Conservation (phyloP, 2,797 vertebrate species). For the Gadopsis bispinosus region DNA sequence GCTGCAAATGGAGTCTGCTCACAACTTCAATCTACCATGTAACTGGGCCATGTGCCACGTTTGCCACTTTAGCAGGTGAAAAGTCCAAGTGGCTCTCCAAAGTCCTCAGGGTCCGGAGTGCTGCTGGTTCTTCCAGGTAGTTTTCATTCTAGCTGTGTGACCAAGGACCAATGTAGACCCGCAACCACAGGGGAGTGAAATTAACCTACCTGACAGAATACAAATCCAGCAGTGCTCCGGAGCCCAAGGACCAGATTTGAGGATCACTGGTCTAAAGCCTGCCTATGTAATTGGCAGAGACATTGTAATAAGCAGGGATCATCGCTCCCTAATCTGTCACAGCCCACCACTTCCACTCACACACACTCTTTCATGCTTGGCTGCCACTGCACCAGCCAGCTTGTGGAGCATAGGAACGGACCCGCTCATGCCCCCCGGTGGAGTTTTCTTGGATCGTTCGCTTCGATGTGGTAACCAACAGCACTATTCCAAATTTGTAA, state of each 20-base stretch:
- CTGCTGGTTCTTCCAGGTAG: slow-evolving; percentile 46
- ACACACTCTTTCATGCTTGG: slow-evolving; percentile 63
- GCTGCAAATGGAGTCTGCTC: background rate
- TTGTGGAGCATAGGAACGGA: slow-evolving; percentile 40
- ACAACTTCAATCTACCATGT: slow-evolving; percentile 7
- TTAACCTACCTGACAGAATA: slow-evolving; percentile 68
- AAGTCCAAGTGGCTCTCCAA: slow-evolving; percentile 55
- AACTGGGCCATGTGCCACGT: slow-evolving; percentile 30
- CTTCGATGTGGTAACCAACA: slow-evolving; percentile 34
- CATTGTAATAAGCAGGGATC: slow-evolving; percentile 81
- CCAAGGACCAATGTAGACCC: slow-evolving; percentile 56
- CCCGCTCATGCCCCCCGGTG: slow-evolving; percentile 42
- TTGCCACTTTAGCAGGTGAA: slow-evolving; percentile 43
- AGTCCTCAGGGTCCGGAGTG: slow-evolving; percentile 46
- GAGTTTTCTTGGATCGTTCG: slow-evolving; percentile 40
- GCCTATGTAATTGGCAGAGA: slow-evolving; percentile 77
- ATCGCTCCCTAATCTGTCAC: slow-evolving; percentile 80
- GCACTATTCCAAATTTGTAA: slow-evolving; percentile 44
- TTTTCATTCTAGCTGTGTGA: slow-evolving; percentile 57
- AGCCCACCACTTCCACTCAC: slow-evolving; percentile 72
- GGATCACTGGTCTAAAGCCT: slow-evolving; percentile 69
- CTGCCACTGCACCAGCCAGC: slow-evolving; percentile 56
- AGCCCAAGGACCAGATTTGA: slow-evolving; percentile 66
- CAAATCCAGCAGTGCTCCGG: slow-evolving; percentile 58
- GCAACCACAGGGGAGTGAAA: slow-evolving; percentile 58